These are phyloP conservation scores for Thryonomys swinderianus DNA, from an alignment of 2,113 vertebrate genomes.

Conservation along the genomic window DNA sequence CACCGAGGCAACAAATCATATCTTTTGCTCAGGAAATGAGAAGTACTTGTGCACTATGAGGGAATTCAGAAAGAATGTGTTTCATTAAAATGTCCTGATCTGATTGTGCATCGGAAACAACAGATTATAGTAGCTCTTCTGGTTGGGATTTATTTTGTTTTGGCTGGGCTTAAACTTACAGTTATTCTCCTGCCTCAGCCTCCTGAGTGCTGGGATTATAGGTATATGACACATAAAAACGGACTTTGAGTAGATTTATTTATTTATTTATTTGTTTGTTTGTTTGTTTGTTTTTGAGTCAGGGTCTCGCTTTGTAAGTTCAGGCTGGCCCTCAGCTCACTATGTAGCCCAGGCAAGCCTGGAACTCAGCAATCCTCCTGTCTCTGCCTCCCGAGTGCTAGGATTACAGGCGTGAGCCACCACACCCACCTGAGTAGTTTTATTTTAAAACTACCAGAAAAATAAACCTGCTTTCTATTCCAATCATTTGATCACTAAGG, in stretches of 20 bases:
- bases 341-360: no score
- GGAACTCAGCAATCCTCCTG: no score
- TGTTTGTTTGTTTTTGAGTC: no score
- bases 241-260: not conserved
- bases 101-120: not conserved
- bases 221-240: not conserved
- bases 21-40: slow-evolving; percentile 45
- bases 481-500: slow-evolving; percentile 52
- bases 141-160: not conserved
- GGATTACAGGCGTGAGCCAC: no score
- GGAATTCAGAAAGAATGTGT: not conserved
- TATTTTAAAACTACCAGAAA: slow-evolving; percentile 70
- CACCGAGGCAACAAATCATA: slow-evolving; percentile 19
- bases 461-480: slow-evolving; percentile 64
- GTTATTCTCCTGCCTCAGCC: not conserved
- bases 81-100: slow-evolving; percentile 69
- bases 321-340: no score
- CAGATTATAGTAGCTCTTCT: not conserved
- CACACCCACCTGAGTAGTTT: no score
- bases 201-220: not conserved
- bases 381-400: no score
- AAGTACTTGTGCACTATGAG: slow-evolving; percentile 66
- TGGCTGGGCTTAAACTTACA: not conserved
- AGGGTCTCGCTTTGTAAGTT: no score
- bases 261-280: not conserved